Conservation (phyloP, 1,140 invertebrate genomes). For the Sminthurides bifidus region DNA sequence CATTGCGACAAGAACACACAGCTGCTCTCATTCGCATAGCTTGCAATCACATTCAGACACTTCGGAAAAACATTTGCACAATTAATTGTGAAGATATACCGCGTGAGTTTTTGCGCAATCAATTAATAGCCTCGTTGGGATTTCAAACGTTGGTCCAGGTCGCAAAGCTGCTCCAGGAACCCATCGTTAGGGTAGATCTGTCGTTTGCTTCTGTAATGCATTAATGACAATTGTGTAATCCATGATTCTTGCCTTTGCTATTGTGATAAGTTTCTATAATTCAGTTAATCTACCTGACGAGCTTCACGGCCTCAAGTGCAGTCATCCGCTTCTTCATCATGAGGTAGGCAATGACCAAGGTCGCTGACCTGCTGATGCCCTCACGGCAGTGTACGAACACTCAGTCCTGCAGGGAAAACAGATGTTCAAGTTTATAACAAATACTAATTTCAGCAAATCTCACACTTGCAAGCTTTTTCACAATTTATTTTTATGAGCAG, state of each 20-base stretch:
- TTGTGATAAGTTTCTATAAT: background rate
- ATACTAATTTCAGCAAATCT: conserved; percentile 40
- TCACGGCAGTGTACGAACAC: conserved; percentile 41
- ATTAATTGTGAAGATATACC: too few species aligned
- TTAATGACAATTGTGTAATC: background rate
- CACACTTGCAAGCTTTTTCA: background rate
- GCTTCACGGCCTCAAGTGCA: conserved; percentile 37
- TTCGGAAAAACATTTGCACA: too few species aligned
- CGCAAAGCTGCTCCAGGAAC: conserved; percentile 25
- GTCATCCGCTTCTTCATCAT: conserved; percentile 40
- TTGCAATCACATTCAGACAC: too few species aligned
- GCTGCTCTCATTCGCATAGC: too few species aligned
- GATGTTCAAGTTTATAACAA: too few species aligned
- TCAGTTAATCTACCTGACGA: conserved; percentile 31
- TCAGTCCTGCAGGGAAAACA: too few species aligned
- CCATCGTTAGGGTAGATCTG: conserved; percentile 25
- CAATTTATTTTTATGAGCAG: background rate
- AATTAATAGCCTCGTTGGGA: background rate
- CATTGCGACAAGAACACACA: too few species aligned
- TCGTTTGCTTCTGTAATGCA: conserved; percentile 16
- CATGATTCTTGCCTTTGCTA: background rate
- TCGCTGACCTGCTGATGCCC: conserved; percentile 39
- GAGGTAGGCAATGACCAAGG: conserved; percentile 39
- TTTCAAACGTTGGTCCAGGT: conserved; percentile 23
- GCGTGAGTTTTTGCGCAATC: too few species aligned